These are phyloP conservation scores for Cepaea hortensis DNA, from an alignment of 2,888 invertebrate genomes.

Conservation along the genomic window DNA sequence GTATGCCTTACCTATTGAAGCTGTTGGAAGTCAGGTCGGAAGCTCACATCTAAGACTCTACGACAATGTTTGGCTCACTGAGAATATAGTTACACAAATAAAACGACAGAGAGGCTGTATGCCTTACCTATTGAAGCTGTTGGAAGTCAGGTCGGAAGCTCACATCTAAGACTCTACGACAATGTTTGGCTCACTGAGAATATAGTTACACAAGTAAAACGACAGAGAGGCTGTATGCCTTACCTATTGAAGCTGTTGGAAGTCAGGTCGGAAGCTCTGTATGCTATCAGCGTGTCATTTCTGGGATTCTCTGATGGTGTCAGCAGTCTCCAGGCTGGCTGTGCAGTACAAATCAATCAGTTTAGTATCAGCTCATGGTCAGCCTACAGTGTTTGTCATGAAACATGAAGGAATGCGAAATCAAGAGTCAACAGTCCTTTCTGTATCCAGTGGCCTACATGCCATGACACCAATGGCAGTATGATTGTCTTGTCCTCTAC, in stretches of 20 bases:
- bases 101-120: background rate
- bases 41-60: too few relatives aligned
- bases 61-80: too few relatives aligned
- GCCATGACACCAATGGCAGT: too few relatives aligned
- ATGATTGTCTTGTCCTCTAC: too few relatives aligned
- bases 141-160: background rate
- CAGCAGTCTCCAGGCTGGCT: constrained; percentile 26
- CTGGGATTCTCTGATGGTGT: constrained; percentile 2
- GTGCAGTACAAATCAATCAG: background rate
- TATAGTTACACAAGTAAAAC: too few relatives aligned
- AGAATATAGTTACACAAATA: too few relatives aligned
- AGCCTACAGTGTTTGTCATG: background rate
- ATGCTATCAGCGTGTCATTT: constrained; percentile 31
- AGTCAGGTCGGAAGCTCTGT: constrained; percentile 14
- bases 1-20: background rate
- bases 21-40: background rate
- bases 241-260: background rate
- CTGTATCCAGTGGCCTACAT: too few relatives aligned
- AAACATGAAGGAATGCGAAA: too few relatives aligned
- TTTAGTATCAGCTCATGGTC: background rate
- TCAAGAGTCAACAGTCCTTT: too few relatives aligned
- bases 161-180: too few relatives aligned
- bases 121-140: background rate
- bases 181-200: too few relatives aligned
- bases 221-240: background rate